Conservation (phyloP, 2,888 invertebrate species). For the Cyclophora albipunctata region DNA sequence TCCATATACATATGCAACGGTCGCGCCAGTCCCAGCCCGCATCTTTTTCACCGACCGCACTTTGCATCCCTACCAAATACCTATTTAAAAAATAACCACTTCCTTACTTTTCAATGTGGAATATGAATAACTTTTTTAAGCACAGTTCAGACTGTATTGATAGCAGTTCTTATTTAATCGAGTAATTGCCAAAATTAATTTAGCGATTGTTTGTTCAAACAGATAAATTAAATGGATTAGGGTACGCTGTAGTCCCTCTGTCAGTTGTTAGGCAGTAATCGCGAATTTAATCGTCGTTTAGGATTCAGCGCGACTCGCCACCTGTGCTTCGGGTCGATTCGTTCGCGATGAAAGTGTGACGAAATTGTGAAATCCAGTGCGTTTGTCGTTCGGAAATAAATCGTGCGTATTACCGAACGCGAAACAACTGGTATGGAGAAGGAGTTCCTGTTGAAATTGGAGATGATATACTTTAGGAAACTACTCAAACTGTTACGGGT, state of each 20-base stretch:
- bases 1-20: slow-evolving; percentile 40
- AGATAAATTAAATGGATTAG: slow-evolving; percentile 8
- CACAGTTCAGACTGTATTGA: too few species aligned
- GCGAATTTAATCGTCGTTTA: slow-evolving; percentile 24
- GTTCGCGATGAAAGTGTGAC: slow-evolving; percentile 49
- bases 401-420: slow-evolving; percentile 21
- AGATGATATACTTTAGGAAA: slow-evolving; percentile 37
- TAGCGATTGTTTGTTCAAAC: neutral
- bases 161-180: too few species aligned
- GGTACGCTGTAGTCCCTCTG: slow-evolving; percentile 3
- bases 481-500: slow-evolving; percentile 48
- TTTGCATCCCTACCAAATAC: too few species aligned
- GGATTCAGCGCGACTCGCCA: slow-evolving; percentile 25
- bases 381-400: slow-evolving; percentile 20
- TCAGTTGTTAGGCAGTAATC: slow-evolving; percentile 7
- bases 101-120: too few species aligned
- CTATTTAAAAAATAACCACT: too few species aligned
- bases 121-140: too few species aligned
- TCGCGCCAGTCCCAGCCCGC: slow-evolving; percentile 2
- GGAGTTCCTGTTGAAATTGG: slow-evolving; percentile 36
- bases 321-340: slow-evolving; percentile 15
- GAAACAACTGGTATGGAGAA: slow-evolving; percentile 23
- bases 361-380: slow-evolving; percentile 43
- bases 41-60: neutral
- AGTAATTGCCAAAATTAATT: neutral